These are phyloP conservation scores for Syrmaticus mikado DNA, from an alignment of 2,113 vertebrate species.

Conservation along the genomic window DNA sequence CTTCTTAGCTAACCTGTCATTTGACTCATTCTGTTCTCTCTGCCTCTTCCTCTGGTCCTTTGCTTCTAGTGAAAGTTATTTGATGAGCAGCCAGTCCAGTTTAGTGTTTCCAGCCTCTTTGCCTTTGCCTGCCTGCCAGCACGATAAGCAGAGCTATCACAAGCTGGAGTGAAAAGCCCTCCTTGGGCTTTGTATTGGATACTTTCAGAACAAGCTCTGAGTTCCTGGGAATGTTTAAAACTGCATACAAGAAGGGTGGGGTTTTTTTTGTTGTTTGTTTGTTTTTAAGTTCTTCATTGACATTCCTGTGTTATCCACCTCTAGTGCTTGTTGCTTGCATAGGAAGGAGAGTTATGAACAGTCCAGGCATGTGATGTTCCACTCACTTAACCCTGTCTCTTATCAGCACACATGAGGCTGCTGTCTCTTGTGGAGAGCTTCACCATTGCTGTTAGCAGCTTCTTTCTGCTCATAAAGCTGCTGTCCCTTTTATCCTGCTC, in stretches of 20 bases:
- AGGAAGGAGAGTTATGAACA: constrained; percentile 16
- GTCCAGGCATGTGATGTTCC: constrained; percentile 62
- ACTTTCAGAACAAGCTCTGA: background rate
- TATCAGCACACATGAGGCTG: constrained; percentile 1
- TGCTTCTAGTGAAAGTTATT: background rate
- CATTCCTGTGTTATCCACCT: constrained; percentile 64
- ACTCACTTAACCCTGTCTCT: constrained; percentile 49
- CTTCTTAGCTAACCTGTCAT: background rate
- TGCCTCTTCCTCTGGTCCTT: background rate
- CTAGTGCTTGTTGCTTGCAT: constrained; percentile 28
- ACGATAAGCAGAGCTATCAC: background rate
- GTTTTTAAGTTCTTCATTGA: constrained; percentile 57
- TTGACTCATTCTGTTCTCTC: background rate
- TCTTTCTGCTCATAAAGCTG: background rate
- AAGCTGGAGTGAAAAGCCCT: background rate
- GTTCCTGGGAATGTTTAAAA: constrained; percentile 41
- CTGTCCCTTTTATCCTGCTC: background rate
- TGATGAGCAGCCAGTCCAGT: background rate
- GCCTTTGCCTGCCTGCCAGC: background rate
- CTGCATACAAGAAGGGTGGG: background rate
- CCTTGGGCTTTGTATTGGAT: background rate
- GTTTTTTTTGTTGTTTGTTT: too few species aligned
- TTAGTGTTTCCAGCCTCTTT: background rate
- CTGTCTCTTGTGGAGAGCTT: constrained; percentile 41
- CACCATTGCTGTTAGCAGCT: constrained; percentile 22